Percentiles rank a stretch among this genome's conserved stretches.
These are phyloP conservation scores for Masticophis lateralis DNA, from an alignment of 2,797 vertebrate genomes.

Conservation along the genomic window DNA sequence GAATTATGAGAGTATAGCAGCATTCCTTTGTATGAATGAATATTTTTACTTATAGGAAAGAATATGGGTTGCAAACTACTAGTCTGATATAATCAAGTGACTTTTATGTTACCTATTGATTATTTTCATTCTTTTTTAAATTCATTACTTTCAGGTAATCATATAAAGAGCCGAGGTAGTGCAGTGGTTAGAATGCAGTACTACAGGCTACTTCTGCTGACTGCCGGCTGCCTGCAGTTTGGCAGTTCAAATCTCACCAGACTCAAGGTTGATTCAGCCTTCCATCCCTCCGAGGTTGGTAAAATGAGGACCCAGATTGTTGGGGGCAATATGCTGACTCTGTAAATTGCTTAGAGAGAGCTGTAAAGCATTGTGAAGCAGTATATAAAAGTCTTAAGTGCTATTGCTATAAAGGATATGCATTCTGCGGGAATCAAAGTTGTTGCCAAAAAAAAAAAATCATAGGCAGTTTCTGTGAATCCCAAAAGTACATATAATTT, in stretches of 20 bases:
- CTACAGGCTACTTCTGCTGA: too few species aligned
- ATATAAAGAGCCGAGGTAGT: neutral
- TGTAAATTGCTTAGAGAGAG: too few species aligned
- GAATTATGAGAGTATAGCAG: neutral
- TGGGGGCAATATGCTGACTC: too few species aligned
- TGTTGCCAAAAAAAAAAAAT: neutral
- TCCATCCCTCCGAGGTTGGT: too few species aligned
- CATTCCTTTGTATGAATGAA: neutral
- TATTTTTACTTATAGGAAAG: constrained; percentile 1
- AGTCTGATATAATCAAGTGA: neutral
- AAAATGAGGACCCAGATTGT: too few species aligned
- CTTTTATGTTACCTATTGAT: neutral
- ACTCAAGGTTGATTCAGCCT: too few species aligned
- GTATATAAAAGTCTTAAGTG: too few species aligned
- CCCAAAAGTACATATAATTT: neutral
- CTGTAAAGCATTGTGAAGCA: too few species aligned
- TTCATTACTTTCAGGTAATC: neutral
- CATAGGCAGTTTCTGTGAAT: neutral
- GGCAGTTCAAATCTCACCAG: too few species aligned
- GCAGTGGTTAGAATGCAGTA: too few species aligned
- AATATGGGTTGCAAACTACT: constrained; percentile 7
- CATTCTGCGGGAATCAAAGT: neutral
- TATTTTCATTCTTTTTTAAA: neutral
- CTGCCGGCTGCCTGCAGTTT: too few species aligned
- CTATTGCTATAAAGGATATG: too few species aligned